Base-by-base conservation (phyloP, 2,797 vertebrate species). In the Hypotaenidia philippensis region DNA sequence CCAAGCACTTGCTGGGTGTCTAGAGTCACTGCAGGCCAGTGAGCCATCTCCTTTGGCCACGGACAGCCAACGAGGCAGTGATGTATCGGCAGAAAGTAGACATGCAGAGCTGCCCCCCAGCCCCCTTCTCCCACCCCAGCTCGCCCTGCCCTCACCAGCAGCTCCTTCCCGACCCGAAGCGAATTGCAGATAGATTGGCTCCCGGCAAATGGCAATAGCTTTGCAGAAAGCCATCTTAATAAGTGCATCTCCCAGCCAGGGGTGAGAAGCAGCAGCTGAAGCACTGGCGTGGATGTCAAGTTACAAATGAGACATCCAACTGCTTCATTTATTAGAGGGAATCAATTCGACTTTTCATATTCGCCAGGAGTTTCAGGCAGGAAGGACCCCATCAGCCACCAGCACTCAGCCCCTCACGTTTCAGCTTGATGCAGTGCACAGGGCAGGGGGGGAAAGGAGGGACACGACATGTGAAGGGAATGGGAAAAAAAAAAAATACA, bases 321-420 rank as follows among this genome's bases (percentile, higher is more conserved):
- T 59, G 96, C 94, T 97, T 92, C 94, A 76, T 94, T 96, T 94
- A 96, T 97, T 96, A 96, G 66, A 94, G 80, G 78, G 89, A 91
- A 95, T 94, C 97, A 86, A 32, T 84, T 91, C 69, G 57, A 77
- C 71, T 87, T 85, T 80, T 90, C 83, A 87, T 91, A 89, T 91
- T 85, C 82, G 60, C 49, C 80, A 5, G 92, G 89, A 93, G 90
- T 12, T 74, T 47, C 74, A 68, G 71, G 68, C 17, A 38, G 75
- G 89, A 85, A 89, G 87, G 89, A 10, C 63, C 68, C 45, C 45
- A 79, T 79, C 94, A 89, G 83, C 83, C 16, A 49, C 87, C 56
- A 4, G 89, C n/a, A 0, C 93, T 50, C 70, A 61, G 0, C 70
- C 89, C 89, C 68, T 8, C 3, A 6, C 2, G 9, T 50, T 45